These are phyloP conservation scores for Diplogasteroides magnus DNA, from an alignment of 1,140 invertebrate species.

Conservation along the genomic window DNA sequence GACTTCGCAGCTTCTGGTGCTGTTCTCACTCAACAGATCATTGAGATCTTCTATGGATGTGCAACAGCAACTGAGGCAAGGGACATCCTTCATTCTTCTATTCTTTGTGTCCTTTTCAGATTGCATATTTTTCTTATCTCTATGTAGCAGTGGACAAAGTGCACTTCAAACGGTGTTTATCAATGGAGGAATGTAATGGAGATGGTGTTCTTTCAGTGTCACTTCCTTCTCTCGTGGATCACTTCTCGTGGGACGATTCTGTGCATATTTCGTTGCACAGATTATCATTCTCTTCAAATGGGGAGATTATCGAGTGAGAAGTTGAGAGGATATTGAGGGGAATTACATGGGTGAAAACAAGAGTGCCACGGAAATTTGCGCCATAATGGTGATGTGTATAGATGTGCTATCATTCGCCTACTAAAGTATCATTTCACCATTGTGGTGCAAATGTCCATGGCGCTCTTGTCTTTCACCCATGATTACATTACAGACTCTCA, in stretches of 20 bases:
- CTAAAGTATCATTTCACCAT: too few relatives aligned
- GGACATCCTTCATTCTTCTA: too few relatives aligned
- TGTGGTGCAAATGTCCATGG: too few relatives aligned
- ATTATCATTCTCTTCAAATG: constrained; percentile 64
- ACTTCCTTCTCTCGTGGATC: constrained; percentile 72
- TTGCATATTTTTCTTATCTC: constrained; percentile 86
- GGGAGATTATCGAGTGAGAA: constrained; percentile 67
- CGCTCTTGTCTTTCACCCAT: too few relatives aligned
- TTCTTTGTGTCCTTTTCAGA: too few relatives aligned
- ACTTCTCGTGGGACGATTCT: constrained; percentile 68
- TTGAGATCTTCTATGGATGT: constrained; percentile 44
- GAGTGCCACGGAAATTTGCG: too few relatives aligned
- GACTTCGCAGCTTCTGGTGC: constrained; percentile 56
- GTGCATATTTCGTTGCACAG: constrained; percentile 68
- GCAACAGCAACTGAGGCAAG: constrained; percentile 74
- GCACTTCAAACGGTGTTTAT: constrained; percentile 61
- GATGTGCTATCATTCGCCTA: too few relatives aligned
- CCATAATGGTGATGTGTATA: too few relatives aligned
- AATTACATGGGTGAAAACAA: too few relatives aligned
- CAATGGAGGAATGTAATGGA: not conserved
- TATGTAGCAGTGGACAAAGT: constrained; percentile 78
- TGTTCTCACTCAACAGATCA: constrained; percentile 32
- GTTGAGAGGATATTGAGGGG: too few relatives aligned
- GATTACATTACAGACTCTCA: constrained; percentile 67
- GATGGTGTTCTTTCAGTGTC: constrained; percentile 61